phyloP scores from a whole-genome alignment of 2,797 vertebrate genomes.

The Sebastes cheni region DNA sequence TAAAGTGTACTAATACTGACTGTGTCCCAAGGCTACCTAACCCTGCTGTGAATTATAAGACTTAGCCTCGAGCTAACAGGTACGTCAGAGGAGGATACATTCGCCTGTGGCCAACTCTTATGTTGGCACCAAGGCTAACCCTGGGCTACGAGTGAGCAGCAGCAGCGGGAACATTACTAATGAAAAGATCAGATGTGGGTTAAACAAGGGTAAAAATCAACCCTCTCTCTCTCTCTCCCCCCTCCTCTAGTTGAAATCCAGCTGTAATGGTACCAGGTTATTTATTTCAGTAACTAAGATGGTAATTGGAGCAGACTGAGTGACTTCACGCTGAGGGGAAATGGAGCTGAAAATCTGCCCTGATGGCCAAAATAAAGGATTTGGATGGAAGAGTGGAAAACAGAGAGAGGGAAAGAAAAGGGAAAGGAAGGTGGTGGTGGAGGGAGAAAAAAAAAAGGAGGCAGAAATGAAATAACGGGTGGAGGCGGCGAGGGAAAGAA shows the following conservation, averaged over 20 bases:
- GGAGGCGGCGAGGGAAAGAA: constrained; percentile 20
- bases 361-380: constrained; percentile 79
- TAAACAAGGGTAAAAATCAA: constrained; percentile 55
- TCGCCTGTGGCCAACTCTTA: constrained; percentile 35
- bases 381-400: constrained; percentile 76
- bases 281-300: constrained; percentile 76
- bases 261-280: constrained; percentile 68
- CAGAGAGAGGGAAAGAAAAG: constrained; percentile 36
- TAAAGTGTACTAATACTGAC: constrained; percentile 3
- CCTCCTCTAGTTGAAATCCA: constrained; percentile 58
- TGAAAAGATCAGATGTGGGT: constrained; percentile 68
- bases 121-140: constrained; percentile 35
- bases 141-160: constrained; percentile 33
- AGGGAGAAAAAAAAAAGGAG: constrained; percentile 51
- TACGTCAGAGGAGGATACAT: constrained; percentile 32
- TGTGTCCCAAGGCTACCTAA: constrained; percentile 17
- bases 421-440: constrained; percentile 41
- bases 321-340: constrained; percentile 80
- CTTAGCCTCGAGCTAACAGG: constrained; percentile 48
- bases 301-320: constrained; percentile 76
- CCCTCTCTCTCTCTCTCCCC: constrained; percentile 13
- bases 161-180: constrained; percentile 41
- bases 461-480: constrained; percentile 33
- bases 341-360: constrained; percentile 79
- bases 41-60: constrained; percentile 24